Evolutionary conservation across 2,797 vertebrate genomes (phyloP).

Genomic region (Sebastes itinus): DNA sequence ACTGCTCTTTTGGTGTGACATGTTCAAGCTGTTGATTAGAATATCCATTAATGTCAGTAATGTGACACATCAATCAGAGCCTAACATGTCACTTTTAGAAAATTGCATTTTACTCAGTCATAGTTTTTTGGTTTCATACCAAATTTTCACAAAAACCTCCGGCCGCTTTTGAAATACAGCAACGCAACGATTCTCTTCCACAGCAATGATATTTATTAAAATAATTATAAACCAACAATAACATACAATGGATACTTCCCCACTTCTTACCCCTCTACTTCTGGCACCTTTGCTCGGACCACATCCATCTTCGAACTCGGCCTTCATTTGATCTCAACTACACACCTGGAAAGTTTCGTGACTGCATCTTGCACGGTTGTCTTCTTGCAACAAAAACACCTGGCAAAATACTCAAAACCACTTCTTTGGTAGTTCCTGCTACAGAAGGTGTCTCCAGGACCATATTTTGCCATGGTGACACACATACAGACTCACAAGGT

Average conservation of each 20-base stretch:
- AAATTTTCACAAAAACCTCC: not conserved
- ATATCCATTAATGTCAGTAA: not conserved
- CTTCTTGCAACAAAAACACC: not conserved
- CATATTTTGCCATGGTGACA: not conserved
- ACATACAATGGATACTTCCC: not conserved
- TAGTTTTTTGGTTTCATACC: not conserved
- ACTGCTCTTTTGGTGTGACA: not conserved
- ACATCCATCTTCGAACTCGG: too few species aligned
- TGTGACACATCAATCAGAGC: not conserved
- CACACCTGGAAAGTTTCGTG: not conserved
- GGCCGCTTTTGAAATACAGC: not conserved
- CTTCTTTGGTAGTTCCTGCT: not conserved
- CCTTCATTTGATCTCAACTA: not conserved
- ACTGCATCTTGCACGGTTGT: not conserved
- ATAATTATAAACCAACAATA: slow-evolving; percentile 8
- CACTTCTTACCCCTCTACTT: too few species aligned
- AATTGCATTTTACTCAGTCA: not conserved
- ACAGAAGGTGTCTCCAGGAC: not conserved
- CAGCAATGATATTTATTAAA: slow-evolving; percentile 36
- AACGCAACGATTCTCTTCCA: not conserved
- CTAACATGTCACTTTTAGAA: not conserved
- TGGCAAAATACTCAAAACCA: not conserved
- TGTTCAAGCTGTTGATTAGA: not conserved
- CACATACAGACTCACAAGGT: not conserved
- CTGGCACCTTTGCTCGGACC: not conserved